phyloP scores from a whole-genome alignment of 1,140 invertebrate genomes.

The Riptortus pedestris region DNA sequence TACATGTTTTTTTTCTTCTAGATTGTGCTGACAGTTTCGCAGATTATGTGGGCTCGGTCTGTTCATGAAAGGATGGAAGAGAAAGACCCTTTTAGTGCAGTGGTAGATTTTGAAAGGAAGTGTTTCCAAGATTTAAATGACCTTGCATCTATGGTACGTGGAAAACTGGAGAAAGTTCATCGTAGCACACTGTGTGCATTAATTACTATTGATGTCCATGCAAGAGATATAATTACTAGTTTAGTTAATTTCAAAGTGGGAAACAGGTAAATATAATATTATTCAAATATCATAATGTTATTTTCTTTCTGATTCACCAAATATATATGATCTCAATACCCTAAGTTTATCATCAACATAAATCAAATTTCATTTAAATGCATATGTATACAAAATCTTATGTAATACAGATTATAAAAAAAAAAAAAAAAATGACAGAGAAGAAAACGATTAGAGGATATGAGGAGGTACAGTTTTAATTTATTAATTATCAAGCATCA shows the following conservation, averaged over 20 bases:
- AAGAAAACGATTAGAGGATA: too few species aligned
- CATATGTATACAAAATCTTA: too few species aligned
- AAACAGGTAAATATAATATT: too few species aligned
- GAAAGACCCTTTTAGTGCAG: constrained; percentile 36
- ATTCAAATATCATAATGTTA: too few species aligned
- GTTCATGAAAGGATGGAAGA: constrained; percentile 55
- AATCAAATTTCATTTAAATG: too few species aligned
- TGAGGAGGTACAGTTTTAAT: too few species aligned
- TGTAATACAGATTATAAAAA: too few species aligned
- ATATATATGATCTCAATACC: too few species aligned
- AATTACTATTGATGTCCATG: constrained; percentile 80
- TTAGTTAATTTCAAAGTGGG: constrained; percentile 54
- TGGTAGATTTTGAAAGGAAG: constrained; percentile 58
- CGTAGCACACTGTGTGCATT: constrained; percentile 66
- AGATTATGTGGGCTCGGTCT: constrained; percentile 73
- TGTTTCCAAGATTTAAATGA: constrained; percentile 54
- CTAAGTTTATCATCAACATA: too few species aligned
- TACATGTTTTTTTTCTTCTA: constrained; percentile 33
- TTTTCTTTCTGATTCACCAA: too few species aligned
- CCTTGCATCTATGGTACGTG: constrained; percentile 62
- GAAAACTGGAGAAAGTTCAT: constrained; percentile 54
- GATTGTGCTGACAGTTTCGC: constrained; percentile 67
- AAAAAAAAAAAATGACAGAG: too few species aligned
- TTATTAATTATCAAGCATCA: too few species aligned
- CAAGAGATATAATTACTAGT: constrained; percentile 65